These are phyloP conservation scores for Drosophila ambigua DNA, from an alignment of 1,140 invertebrate genomes.

Conservation along the genomic window DNA sequence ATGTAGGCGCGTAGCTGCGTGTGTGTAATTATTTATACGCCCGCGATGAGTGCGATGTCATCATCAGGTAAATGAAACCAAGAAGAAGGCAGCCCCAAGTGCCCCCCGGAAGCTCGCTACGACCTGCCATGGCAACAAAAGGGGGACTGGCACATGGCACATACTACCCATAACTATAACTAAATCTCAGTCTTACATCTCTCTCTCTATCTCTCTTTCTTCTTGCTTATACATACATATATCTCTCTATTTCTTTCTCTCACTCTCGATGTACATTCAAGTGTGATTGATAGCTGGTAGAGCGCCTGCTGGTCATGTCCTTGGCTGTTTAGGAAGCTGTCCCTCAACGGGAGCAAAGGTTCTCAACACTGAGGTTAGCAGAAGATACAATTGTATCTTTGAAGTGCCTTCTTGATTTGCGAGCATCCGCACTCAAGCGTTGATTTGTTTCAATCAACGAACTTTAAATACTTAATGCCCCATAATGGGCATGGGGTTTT, in stretches of 20 bases:
- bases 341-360: background rate
- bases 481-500: too few relatives aligned
- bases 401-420: conserved; percentile 3
- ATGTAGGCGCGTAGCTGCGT: conserved; percentile 41
- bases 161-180: conserved; percentile 44
- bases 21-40: conserved; percentile 77
- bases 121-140: background rate
- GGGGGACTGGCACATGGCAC: conserved; percentile 5
- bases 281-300: conserved; percentile 35
- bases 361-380: background rate
- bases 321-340: conserved; percentile 2
- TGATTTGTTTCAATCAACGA: conserved; percentile 6
- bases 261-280: background rate
- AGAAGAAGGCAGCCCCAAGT: conserved; percentile 8
- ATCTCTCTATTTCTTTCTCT: background rate
- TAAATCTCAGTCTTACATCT: conserved; percentile 7
- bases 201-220: conserved; percentile 1
- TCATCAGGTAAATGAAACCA: conserved; percentile 76
- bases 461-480: too few relatives aligned
- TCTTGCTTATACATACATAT: background rate
- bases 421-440: too few relatives aligned
- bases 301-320: conserved; percentile 10
- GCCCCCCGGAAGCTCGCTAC: background rate
- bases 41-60: conserved; percentile 40
- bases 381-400: conserved; percentile 1